These are phyloP conservation scores for Venustoraphidia nigricollis DNA, from an alignment of 2,888 invertebrate species.

Conservation along the genomic window DNA sequence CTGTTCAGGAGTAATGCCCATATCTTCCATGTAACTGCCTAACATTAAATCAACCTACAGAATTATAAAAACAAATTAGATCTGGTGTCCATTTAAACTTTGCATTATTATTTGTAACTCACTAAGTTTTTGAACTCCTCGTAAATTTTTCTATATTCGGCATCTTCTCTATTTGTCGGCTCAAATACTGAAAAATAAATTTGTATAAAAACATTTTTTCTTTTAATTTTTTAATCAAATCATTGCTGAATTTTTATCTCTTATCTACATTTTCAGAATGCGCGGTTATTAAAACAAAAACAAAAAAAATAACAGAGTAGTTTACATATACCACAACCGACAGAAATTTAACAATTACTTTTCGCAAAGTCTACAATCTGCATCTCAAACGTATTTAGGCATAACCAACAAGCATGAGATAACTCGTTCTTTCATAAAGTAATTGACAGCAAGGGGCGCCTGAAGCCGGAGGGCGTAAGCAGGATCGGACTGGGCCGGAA, in stretches of 20 bases:
- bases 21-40: conserved; percentile 84
- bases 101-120: conserved; percentile 17
- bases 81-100: background rate
- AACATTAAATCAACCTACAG: conserved; percentile 72
- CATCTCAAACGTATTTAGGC: no score
- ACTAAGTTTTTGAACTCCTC: conserved; percentile 80
- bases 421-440: no score
- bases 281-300: no score
- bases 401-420: no score
- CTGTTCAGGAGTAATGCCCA: conserved; percentile 75
- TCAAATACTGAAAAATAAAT: conserved; percentile 61
- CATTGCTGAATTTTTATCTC: background rate
- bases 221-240: background rate
- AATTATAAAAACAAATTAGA: background rate
- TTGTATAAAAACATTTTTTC: background rate
- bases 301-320: no score
- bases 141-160: conserved; percentile 63
- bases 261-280: conserved; percentile 2
- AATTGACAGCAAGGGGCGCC: no score
- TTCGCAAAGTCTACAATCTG: no score
- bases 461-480: no score
- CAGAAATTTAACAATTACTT: no score
- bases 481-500: no score
- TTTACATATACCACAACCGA: no score
- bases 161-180: conserved; percentile 53